Evolutionary conservation across 2,888 invertebrate species (phyloP), one percentile per base, ranked within the genome.

Genomic region (Resseliella maxima): DNA sequence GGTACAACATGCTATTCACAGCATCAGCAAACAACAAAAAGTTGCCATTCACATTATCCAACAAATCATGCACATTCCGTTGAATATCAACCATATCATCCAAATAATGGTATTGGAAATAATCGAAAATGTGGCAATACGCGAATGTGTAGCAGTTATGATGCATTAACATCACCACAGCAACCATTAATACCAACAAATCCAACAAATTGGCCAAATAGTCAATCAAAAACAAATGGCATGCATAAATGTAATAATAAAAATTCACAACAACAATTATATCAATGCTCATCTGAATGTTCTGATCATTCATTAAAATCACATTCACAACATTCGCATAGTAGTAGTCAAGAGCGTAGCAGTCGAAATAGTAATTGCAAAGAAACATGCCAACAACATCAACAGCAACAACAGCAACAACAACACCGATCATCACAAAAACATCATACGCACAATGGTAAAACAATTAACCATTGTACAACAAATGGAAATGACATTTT

Each of bases 231-330:
- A 38, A 85, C 81, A 15, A 81, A 81, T 36, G 50, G 46, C 31
- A 27, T 54, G 54, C 86, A 86, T 24, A 89, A 87, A 85, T 87
- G 88, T 50, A 87, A 89, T 10, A 90, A 90, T 86, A 91, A 91
- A 88, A 88, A 88, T 87, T 89, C 88, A n/a, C 85, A 85, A n/a
- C 85, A 50, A 85, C 85, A 85, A 88, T 91, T 91, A 88, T 91
- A 91, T 88, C 90, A 91, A 89, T 91, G 91, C 90, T 91, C 91
- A 89, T 91, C 91, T 87, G 91, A 91, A 88, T 91, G 91, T 87
- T 91, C 91, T n/a, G 91, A 91, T 88, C 90, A 91, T 88, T 91
- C 91, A 86, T 87, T 88, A 36, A 85, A 87, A 24, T 88, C 88
- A 85, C 88, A 88, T 86, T 89, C 90, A 81, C 89, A 85, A 31